Base-by-base conservation (phyloP, 2,888 invertebrate species). In the Yponomeuta evonymella region DNA sequence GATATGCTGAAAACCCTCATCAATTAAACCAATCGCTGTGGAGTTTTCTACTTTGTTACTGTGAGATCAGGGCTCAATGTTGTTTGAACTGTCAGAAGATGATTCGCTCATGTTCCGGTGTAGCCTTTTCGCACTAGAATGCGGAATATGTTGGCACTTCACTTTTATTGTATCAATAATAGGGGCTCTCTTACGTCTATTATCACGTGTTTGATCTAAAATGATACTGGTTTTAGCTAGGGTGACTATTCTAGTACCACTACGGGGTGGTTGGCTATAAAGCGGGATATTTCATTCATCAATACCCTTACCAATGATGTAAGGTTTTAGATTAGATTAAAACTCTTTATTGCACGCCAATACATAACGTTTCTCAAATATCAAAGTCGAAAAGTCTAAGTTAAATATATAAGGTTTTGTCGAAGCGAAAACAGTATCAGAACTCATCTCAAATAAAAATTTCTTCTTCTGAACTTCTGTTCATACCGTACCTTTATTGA, bases 121-220 rank as follows among this genome's bases (percentile, higher is more conserved):
- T 77, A 79, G 79, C 77, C 77, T 79, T 83, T 84, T 84, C 77
- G 89, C 87, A 87, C 85, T 87, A 90, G 90, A 89, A 91, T 89
- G 86, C 88, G 84, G 88, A 91, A 90, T 91, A 92, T 91, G 90
- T 90, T 89, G 89, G 89, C 90, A 92, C 91, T 92, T 92, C 89
- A 89, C 86, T 92, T 92, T 92, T 91, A 92, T 92, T 92, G 91
- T 92, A 91, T 90, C 90, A 92, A 92, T 91, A 91, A 91, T 92
- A 91, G 90, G 91, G 91, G 92, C 87, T 86, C 90, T 90, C 91
- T 91, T 90, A 90, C 87, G 84, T 86, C 87, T 80, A 89, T 92
- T 91, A 92, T 92, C 92, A 89, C 90, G 92, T 92, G 92, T 92
- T 90, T 90, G 90, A 92, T 92, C 91, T 92, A 89, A 90, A 92